Evolutionary conservation across 2,888 invertebrate species (phyloP).

Genomic region (Charanyca ferruginea): DNA sequence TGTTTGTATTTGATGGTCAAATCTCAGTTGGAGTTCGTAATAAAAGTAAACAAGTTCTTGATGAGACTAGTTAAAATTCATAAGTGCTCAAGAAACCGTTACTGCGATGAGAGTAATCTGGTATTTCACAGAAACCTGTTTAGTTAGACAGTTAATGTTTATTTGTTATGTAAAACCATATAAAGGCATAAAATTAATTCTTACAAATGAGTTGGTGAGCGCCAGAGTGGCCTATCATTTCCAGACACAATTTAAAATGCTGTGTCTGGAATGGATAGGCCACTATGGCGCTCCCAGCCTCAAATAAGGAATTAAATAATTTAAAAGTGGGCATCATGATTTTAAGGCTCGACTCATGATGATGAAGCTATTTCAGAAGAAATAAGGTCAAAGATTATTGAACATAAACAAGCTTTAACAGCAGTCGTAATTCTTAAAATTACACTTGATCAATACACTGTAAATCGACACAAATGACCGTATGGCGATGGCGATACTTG

Average conservation of each 20-base stretch:
- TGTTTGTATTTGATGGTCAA: conserved; percentile 32
- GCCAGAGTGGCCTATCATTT: no score
- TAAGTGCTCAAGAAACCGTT: conserved; percentile 68
- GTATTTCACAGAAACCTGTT: conserved; percentile 73
- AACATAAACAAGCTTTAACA: background rate
- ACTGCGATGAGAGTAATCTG: conserved; percentile 60
- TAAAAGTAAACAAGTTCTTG: conserved; percentile 64
- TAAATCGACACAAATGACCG: conserved; percentile 14
- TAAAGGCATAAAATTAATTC: conserved; percentile 42
- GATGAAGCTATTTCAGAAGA: conserved; percentile 1
- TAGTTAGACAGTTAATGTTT: conserved; percentile 37
- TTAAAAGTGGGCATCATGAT: background rate
- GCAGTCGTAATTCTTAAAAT: conserved; percentile 11
- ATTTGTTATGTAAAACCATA: conserved; percentile 58
- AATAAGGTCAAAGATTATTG: background rate
- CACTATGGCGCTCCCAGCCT: no score
- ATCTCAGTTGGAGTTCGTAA: conserved; percentile 42
- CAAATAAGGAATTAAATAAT: conserved; percentile 21
- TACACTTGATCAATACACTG: conserved; percentile 10
- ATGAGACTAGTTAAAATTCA: conserved; percentile 72
- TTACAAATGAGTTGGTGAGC: no score
- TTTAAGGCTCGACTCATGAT: background rate
- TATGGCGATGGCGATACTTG: background rate
- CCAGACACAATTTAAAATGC: no score
- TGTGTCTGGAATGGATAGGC: no score